Base-by-base conservation (phyloP, 2,797 vertebrate genomes). In the Acrossocheilus wenchowensis region DNA sequence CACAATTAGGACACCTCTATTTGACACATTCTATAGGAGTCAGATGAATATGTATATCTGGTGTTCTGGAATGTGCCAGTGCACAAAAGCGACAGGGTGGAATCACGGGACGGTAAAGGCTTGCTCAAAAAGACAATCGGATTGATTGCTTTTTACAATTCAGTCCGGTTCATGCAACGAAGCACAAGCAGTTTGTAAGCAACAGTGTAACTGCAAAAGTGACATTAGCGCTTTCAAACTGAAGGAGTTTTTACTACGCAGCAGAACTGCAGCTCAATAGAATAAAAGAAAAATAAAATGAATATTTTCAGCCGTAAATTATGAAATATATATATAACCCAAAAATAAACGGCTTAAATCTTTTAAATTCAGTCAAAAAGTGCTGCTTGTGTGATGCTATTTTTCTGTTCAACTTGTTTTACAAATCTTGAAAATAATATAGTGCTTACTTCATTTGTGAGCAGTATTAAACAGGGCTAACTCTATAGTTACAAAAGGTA, bases 1-100 rank as follows among this genome's bases (percentile, higher is more conserved):
- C 95, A 95, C 95, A 96, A 96, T 96, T 95, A 96, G 95, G 94
- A 95, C 95, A 94, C 94, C 94, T 95, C 94, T 94, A 91, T 95
- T 91, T 95, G 95, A 95, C 95, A 95, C 93, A 92, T 95, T 93
- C 93, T 93, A 94, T 95, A 95, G 93, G 91, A 91, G 90, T 89
- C 79, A 85, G 88, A 95, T 95, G 92, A 95, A 96, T 95, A 95
- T 95, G 95, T 96, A 95, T 93, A 90, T 81, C 73, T 81, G 88
- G 90, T 94, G 92, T 91, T 91, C 88, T 81, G 92, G 89, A 96
- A 93, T 92, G 89, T 91, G 92, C 90, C 90, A 91, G 84, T 89
- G 90, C 88, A 34, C 48, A 73, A 45, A 93, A 94, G 94, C 94
- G 93, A 94, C 93, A 94, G 94, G 94, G 93, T 92, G 89, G 93